A percentile compares a stretch with the other conserved stretches of the same genome.
Conservation (phyloP, 1,140 invertebrate species). For the Anoplolepis gracilipes region DNA sequence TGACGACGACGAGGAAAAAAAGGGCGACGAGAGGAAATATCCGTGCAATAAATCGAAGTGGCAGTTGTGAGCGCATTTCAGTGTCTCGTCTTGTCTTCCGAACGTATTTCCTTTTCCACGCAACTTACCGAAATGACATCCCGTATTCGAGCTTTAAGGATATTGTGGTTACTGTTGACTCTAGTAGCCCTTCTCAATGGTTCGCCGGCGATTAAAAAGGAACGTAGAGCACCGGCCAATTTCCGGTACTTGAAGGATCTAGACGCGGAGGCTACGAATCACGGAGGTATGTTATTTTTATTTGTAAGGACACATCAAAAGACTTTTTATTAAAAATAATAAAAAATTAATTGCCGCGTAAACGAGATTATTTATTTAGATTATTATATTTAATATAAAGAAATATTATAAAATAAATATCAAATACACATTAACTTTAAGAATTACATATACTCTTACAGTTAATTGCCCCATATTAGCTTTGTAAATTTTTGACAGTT, state of each 20-base stretch:
- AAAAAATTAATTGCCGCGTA: background rate
- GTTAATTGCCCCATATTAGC: background rate
- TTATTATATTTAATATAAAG: too few species aligned
- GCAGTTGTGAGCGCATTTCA: constrained; percentile 43
- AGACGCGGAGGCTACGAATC: constrained; percentile 71
- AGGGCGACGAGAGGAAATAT: background rate
- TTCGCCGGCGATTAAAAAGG: constrained; percentile 48
- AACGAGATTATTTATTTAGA: background rate
- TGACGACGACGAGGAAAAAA: constrained; percentile 44
- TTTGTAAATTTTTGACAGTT: background rate
- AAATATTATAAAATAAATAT: background rate
- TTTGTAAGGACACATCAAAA: background rate
- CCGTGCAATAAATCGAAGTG: constrained; percentile 61
- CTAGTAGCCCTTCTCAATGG: background rate
- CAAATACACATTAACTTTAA: background rate
- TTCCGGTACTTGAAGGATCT: constrained; percentile 70
- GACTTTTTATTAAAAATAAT: background rate
- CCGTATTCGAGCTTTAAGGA: background rate
- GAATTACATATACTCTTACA: background rate
- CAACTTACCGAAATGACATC: constrained; percentile 1
- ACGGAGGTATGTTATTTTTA: constrained; percentile 62
- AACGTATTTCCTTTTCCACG: background rate
- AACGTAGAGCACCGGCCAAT: constrained; percentile 59
- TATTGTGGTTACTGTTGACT: constrained; percentile 16
- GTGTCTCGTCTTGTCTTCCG: constrained; percentile 17